Conservation (phyloP, 2,797 vertebrate species). For the Erethizon dorsatum region DNA sequence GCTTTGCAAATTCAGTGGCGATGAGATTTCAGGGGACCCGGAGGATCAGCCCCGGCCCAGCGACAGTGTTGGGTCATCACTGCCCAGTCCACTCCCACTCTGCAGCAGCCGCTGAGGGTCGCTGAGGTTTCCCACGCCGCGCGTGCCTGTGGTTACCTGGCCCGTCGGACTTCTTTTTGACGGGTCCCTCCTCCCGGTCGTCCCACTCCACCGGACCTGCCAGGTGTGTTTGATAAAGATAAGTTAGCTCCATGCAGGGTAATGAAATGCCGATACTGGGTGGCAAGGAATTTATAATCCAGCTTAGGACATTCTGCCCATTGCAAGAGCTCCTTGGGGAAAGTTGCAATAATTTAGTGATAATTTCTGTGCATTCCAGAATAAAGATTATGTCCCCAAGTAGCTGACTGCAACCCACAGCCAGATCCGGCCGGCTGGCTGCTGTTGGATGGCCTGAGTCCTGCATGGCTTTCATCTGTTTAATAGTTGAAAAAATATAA, state of each 20-base stretch:
- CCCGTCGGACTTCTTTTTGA: constrained; percentile 93
- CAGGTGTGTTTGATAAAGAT: constrained; percentile 28
- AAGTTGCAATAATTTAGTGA: not conserved
- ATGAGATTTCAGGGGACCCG: not conserved
- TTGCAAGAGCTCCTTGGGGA: not conserved
- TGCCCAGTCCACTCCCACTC: not conserved
- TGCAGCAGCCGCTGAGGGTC: too few species aligned
- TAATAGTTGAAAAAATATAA: not conserved
- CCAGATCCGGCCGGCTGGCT: not conserved
- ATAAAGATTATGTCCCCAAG: not conserved
- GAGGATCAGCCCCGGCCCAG: not conserved
- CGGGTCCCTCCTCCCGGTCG: constrained; percentile 92
- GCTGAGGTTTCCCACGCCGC: not conserved
- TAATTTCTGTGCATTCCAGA: not conserved
- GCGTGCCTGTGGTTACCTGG: constrained; percentile 91
- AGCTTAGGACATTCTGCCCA: not conserved
- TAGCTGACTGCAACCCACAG: not conserved
- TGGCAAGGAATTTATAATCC: not conserved
- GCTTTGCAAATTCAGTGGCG: not conserved
- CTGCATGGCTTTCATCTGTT: not conserved
- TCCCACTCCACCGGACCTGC: constrained; percentile 94
- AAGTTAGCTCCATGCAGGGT: not conserved
- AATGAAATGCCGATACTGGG: not conserved
- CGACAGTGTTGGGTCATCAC: not conserved
- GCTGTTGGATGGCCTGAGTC: not conserved